Conservation (phyloP, 2,113 vertebrate genomes). For the Eublepharis macularius region DNA sequence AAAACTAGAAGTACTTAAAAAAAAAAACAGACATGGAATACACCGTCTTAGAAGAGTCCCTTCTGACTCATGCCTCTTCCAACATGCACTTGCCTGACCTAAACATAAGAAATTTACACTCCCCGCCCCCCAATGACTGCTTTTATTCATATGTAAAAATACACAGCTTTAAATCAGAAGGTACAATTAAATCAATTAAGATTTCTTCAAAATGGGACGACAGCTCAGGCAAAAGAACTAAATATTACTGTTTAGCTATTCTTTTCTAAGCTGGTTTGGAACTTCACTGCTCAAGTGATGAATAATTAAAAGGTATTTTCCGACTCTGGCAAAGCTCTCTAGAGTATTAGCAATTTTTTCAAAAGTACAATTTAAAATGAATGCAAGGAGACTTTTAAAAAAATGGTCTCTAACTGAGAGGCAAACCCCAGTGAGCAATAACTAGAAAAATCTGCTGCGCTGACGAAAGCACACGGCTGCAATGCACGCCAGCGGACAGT, state of each 20-base stretch:
- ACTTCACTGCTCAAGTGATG: neutral
- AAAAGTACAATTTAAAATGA: neutral
- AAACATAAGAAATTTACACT: no score
- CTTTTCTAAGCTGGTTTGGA: neutral
- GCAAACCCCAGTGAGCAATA: rapidly evolving
- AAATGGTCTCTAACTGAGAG: neutral
- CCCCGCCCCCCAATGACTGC: neutral
- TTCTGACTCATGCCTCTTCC: no score
- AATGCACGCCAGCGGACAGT: no score
- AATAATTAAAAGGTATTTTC: neutral
- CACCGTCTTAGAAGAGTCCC: no score
- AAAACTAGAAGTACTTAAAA: no score
- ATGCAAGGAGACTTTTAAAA: neutral
- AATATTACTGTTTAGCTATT: neutral
- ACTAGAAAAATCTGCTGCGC: neutral
- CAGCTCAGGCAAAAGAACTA: neutral
- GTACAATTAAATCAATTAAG: neutral
- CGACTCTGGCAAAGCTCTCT: neutral
- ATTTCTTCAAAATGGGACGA: neutral
- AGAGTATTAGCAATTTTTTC: no score
- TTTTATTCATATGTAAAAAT: neutral
- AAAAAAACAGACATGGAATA: no score
- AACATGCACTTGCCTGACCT: no score
- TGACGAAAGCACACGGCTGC: neutral
- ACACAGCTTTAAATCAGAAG: neutral